Evolutionary conservation across 2,888 invertebrate genomes (phyloP), one percentile per base, ranked within the genome.

Genomic region (Xanthia icteritia): DNA sequence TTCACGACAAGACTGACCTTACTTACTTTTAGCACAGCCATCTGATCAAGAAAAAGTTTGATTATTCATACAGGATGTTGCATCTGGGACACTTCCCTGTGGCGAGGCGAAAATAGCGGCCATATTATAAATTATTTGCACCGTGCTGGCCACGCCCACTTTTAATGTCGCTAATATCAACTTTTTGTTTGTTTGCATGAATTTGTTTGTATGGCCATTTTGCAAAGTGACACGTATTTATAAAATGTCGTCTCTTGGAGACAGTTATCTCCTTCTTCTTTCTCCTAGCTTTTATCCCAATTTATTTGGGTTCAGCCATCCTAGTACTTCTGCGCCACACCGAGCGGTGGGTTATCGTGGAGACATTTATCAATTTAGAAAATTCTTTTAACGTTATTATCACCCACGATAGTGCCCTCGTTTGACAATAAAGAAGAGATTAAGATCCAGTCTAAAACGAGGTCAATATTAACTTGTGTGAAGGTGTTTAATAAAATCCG

Each of bases 41-140:
- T 48, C 27, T 69, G 65, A 68, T 54, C 20, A 20, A 73, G 27
- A 54, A 71, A 51, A 70, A 48, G 11, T 71, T 31, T 36, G 9
- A 60, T 56, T 66, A 85, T 69, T 80, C 23, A 51, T 27, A 61
- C 82, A 82, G 82, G 76, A 82, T 76, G 64, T 70, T 86, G 54
- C 66, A 82, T 86, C 64, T 86, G 72, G 83, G 77, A 73, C 61
- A 82, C 77, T 82, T 86, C 83, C 77, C 45, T 86, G 70, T 56
- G 39, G 69, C 27, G 4, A 61, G 39, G 69, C 20, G 3, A 65
- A 73, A 77, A 77, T 70, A 56, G 39, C 83, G 23, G n/a, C 27
- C 77, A 70, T 82, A 73, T 76, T 66, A 61, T 48, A 74, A 73
- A 77, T 73, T 69, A 76, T 75, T 69, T 68, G 51, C 64, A 82